Evolutionary conservation across 2,888 invertebrate genomes (phyloP).

Genomic region (Dasypogon diadema): DNA sequence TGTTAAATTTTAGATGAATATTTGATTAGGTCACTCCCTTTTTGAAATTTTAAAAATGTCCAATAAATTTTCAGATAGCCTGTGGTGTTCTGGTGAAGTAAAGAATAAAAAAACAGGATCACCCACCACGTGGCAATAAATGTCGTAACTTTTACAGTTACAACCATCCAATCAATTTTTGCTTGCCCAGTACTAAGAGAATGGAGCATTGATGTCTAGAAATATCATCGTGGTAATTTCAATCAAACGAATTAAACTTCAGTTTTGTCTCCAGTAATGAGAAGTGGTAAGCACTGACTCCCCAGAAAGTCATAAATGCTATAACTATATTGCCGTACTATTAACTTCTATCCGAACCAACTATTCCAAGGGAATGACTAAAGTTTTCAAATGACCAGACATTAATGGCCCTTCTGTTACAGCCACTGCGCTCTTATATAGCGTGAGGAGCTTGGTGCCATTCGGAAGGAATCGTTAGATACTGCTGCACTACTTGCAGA

Average conservation of each 20-base stretch:
- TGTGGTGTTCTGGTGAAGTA: too few relatives aligned
- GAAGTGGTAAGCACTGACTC: slow-evolving; percentile 6
- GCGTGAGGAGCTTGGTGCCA: slow-evolving; percentile 8
- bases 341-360: slow-evolving; percentile 26
- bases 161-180: too few relatives aligned
- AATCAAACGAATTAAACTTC: background rate
- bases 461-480: slow-evolving; percentile 31
- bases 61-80: too few relatives aligned
- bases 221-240: too few relatives aligned
- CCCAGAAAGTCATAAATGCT: slow-evolving; percentile 12
- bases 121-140: too few relatives aligned
- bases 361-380: slow-evolving; percentile 30
- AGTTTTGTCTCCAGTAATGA: slow-evolving; percentile 7
- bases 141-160: too few relatives aligned
- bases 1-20: too few relatives aligned
- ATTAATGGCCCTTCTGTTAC: slow-evolving; percentile 25
- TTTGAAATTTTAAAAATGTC: too few relatives aligned
- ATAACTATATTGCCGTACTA: slow-evolving; percentile 29
- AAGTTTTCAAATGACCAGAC: slow-evolving; percentile 44
- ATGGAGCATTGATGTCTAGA: too few relatives aligned
- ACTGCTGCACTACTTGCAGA: slow-evolving; percentile 5
- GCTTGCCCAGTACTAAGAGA: too few relatives aligned
- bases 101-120: too few relatives aligned
- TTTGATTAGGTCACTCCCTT: too few relatives aligned
- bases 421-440: slow-evolving; percentile 5